These are phyloP conservation scores for Ecliptopera silaceata DNA, from an alignment of 2,888 invertebrate species.

Conservation along the genomic window DNA sequence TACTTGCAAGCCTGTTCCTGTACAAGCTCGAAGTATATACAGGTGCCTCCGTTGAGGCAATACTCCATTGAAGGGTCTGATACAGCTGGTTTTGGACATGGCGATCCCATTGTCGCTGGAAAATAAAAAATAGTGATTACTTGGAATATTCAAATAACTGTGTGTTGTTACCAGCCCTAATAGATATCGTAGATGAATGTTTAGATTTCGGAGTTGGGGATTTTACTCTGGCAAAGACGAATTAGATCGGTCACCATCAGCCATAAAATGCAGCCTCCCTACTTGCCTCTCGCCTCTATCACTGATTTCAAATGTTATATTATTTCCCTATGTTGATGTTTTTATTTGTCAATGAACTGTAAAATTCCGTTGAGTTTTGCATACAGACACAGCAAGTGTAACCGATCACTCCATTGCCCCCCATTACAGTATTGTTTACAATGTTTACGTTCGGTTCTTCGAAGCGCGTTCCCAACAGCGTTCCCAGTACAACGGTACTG, in stretches of 20 bases:
- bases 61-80: conserved; percentile 82
- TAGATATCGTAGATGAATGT: too few relatives aligned
- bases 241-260: too few relatives aligned
- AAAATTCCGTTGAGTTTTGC: too few relatives aligned
- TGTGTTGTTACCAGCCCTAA: too few relatives aligned
- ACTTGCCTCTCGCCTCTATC: too few relatives aligned
- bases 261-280: too few relatives aligned
- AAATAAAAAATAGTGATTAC: conserved; percentile 15
- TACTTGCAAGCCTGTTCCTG: conserved; percentile 93
- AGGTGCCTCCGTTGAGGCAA: conserved; percentile 94
- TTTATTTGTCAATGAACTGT: too few relatives aligned
- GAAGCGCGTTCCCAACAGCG: conserved; percentile 53
- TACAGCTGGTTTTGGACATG: conserved; percentile 83
- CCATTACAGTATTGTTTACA: conserved; percentile 54
- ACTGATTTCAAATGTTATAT: too few relatives aligned
- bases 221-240: too few relatives aligned
- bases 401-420: conserved; percentile 58
- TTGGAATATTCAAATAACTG: too few relatives aligned
- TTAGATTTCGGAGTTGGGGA: too few relatives aligned
- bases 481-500: conserved; percentile 51
- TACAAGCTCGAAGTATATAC: conserved; percentile 90
- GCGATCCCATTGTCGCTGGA: conserved; percentile 81
- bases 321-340: too few relatives aligned
- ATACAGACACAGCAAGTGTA: conserved; percentile 36
- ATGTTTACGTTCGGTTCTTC: conserved; percentile 42